Evolutionary conservation across 2,797 vertebrate genomes (phyloP), one percentile per base, ranked within the genome.

Genomic region (Malacoctenus gilli): DNA sequence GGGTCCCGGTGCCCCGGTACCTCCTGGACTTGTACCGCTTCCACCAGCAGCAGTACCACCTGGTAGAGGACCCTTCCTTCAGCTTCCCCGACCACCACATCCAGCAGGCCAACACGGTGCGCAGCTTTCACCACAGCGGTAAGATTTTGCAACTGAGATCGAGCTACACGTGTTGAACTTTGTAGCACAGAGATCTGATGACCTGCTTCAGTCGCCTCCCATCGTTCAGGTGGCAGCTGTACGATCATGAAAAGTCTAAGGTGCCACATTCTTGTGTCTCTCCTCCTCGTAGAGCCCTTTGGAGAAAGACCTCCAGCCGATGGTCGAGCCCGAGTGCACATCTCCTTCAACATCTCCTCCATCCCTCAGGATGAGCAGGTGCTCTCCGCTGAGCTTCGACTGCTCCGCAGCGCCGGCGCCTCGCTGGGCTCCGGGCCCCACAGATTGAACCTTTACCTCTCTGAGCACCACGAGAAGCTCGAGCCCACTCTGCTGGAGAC

Each of bases 101-200:
- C 30, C 85, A 91, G 72, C 79, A 86, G 58, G 92, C 91, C 44
- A 93, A 94, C 88, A 94, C 93, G 1, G 79, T 93, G 30, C 92
- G 93, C 69, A 91, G 89, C 73, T 93, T 93, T 69, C 91, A 93
- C 69, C 92, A 94, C 68, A 86, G 72, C 34, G 93, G 93, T 94
- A 83, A 79, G 86, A 13, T 15, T 21, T 21, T 40, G 14, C 14
- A 8, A 37, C 36, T 16, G 2, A 15, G 11, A 4, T 38, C 11
- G 19, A 38, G 2, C 16, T 38, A 10, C 9, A 3, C 18, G 5
- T n/a, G n/a, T n/a, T n/a, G n/a, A n/a, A 18, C 9, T 12, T 19
- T 18, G 1, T 12, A 10, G 16, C 9, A 18, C 15, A 18, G 16
- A 18, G 16, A 38, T 15, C 9, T 19, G 1, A 16, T 28, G 25